Conservation (phyloP, 2,113 vertebrate genomes). For the Nothocercus nigrocapillus region DNA sequence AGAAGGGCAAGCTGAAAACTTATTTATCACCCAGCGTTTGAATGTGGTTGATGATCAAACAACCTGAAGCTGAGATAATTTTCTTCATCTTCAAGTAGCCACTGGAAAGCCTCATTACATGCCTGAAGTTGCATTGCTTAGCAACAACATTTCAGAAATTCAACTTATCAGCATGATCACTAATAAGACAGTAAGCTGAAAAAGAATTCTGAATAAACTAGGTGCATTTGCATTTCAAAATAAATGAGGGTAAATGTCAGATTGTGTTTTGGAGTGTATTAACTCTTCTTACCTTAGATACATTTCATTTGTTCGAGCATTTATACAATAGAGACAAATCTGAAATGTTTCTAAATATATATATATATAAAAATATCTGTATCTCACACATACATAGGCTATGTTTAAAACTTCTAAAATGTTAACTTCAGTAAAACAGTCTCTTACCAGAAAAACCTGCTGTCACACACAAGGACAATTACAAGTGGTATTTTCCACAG, state of each 20-base stretch:
- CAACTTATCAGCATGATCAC: constrained; percentile 69
- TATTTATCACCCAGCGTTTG: constrained; percentile 66
- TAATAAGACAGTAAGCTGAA: constrained; percentile 69
- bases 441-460: neutral
- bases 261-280: constrained; percentile 45
- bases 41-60: constrained; percentile 64
- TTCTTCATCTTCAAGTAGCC: constrained; percentile 69
- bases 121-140: constrained; percentile 75
- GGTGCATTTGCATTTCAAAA: constrained; percentile 67
- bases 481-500: neutral
- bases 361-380: neutral
- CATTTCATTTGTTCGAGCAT: neutral
- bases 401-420: neutral
- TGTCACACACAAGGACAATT: neutral
- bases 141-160: constrained; percentile 74
- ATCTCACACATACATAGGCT: neutral
- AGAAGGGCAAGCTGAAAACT: constrained; percentile 26
- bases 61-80: constrained; percentile 67
- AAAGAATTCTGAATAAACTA: constrained; percentile 59
- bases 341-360: constrained; percentile 27
- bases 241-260: constrained; percentile 69
- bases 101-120: constrained; percentile 73
- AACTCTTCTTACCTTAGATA: neutral
- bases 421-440: neutral
- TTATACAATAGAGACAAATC: neutral